Conservation (phyloP, 2,113 vertebrate genomes). For the Macquaria australasica region DNA sequence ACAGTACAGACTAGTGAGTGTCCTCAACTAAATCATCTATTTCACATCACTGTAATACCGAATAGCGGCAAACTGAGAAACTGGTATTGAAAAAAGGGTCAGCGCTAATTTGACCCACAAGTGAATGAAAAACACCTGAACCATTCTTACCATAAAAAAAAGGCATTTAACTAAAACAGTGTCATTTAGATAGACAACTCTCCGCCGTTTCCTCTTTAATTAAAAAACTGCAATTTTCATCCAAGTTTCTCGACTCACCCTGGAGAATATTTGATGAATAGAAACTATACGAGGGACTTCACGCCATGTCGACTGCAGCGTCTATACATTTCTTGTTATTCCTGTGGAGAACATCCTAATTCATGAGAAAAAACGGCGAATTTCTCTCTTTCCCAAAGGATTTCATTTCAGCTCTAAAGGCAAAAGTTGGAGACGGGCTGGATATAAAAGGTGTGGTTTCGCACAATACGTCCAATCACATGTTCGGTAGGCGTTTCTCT, state of each 20-base stretch:
- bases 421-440: slow-evolving; percentile 61
- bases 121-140: neutral
- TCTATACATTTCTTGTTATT: slow-evolving; percentile 33
- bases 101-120: neutral
- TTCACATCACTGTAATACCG: neutral
- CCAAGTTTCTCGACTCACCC: slow-evolving; percentile 75
- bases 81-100: neutral
- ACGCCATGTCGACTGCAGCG: slow-evolving; percentile 64
- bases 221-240: slow-evolving; percentile 15
- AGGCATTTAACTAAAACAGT: neutral
- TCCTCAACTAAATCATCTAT: neutral
- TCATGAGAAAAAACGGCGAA: slow-evolving; percentile 50
- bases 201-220: slow-evolving; percentile 23
- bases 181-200: neutral
- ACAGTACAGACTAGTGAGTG: neutral
- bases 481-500: neutral
- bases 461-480: slow-evolving; percentile 67
- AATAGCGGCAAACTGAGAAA: neutral
- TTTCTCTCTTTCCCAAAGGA: slow-evolving; percentile 59
- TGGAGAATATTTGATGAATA: slow-evolving; percentile 29
- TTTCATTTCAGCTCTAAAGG: slow-evolving; percentile 71
- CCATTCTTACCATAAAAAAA: neutral
- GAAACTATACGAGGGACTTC: slow-evolving; percentile 30
- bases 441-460: slow-evolving; percentile 57
- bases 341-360: slow-evolving; percentile 45